phyloP scores from a whole-genome alignment of 2,797 vertebrate species.

The Acrocephalus scirpaceus region DNA sequence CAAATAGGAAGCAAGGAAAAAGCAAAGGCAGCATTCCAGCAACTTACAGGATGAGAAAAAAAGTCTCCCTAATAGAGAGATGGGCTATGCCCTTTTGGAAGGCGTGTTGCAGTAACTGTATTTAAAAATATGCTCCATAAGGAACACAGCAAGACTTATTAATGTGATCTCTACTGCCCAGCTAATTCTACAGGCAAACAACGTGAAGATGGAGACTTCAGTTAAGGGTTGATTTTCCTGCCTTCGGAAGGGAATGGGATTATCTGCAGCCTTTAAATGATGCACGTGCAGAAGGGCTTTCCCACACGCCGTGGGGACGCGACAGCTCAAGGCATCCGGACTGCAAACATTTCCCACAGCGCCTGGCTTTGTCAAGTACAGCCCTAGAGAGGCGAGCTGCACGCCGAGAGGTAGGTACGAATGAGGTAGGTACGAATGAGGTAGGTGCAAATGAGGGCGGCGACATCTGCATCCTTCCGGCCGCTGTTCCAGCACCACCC shows the following conservation, averaged over 20 bases:
- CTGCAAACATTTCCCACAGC: neutral
- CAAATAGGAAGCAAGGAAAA: neutral
- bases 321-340: accelerated
- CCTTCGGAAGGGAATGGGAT: neutral
- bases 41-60: neutral
- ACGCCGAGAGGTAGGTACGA: accelerated
- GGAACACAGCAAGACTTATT: accelerated
- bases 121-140: neutral
- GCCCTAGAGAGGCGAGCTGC: neutral
- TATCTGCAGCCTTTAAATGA: accelerated
- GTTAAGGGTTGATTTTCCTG: neutral
- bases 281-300: accelerated
- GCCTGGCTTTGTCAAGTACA: accelerated
- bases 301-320: accelerated
- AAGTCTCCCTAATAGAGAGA: neutral
- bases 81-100: neutral
- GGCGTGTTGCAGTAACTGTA: accelerated
- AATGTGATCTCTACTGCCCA: too few species aligned
- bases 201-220: neutral
- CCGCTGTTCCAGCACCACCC: accelerated
- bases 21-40: neutral
- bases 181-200: neutral
- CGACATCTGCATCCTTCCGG: accelerated
- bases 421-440: accelerated
- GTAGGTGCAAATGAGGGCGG: accelerated